Evolutionary conservation across 2,888 invertebrate species (phyloP).

Genomic region (Gisinianus flammeolus): DNA sequence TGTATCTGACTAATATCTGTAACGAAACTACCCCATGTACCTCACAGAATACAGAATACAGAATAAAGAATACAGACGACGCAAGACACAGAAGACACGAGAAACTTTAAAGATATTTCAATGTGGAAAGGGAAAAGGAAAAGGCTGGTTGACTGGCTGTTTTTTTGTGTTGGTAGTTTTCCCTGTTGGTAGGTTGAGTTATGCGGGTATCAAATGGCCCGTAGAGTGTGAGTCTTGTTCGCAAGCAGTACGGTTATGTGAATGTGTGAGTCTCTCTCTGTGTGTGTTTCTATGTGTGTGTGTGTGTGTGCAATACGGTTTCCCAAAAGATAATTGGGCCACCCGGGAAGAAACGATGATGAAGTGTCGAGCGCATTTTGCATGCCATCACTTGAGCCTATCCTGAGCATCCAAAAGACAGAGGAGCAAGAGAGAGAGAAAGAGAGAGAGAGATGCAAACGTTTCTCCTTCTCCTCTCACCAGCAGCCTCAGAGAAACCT

Average conservation of each 20-base stretch:
- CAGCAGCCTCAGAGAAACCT: slow-evolving; percentile 16
- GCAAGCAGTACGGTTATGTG: slow-evolving; percentile 49
- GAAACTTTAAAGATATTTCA: not conserved
- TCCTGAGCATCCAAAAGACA: slow-evolving; percentile 11
- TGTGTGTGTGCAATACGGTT: slow-evolving; percentile 55
- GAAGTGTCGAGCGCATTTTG: slow-evolving; percentile 59
- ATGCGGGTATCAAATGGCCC: slow-evolving; percentile 57
- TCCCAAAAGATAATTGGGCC: slow-evolving; percentile 59
- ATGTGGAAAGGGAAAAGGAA: slow-evolving; percentile 20
- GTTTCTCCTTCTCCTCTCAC: slow-evolving; percentile 12
- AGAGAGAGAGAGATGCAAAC: no score
- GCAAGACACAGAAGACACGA: slow-evolving; percentile 17
- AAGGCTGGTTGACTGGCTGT: slow-evolving; percentile 9
- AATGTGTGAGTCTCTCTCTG: no score
- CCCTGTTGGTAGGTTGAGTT: slow-evolving; percentile 46
- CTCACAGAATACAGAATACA: no score
- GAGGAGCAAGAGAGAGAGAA: no score
- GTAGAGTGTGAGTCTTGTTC: slow-evolving; percentile 59
- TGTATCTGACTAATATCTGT: not conserved
- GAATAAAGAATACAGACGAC: slow-evolving; percentile 15
- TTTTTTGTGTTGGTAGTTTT: slow-evolving; percentile 21
- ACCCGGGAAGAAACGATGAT: slow-evolving; percentile 59
- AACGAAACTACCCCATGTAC: no score
- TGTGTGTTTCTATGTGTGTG: no score
- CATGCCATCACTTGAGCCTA: slow-evolving; percentile 56